Evolutionary conservation across 2,113 vertebrate species (phyloP), one percentile per base, ranked within the genome.

Genomic region (Eulemur rufifrons): DNA sequence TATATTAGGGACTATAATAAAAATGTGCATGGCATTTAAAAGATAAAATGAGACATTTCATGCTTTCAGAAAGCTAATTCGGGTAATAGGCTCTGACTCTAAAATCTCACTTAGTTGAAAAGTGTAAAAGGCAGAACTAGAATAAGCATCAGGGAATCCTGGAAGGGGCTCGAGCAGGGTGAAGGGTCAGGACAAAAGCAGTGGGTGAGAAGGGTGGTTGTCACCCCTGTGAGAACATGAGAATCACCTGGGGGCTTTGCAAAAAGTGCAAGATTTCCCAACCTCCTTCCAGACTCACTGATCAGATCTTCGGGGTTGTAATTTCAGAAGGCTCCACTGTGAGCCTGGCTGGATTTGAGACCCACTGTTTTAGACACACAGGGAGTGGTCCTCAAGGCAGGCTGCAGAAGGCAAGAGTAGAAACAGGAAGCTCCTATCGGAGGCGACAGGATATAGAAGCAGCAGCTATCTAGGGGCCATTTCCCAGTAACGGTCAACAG

Each of bases 401-500:
- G 52, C 81, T 39, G 47, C 76, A 86, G 56, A 87, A 86, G 61
- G 32, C 20, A 4, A 66, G 47, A 56, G 64, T 21, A 73, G 69
- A 92, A 66, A 73, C 68, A 96, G 92, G 90, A 92, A 92, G 78
- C 78, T 64, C 61, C 32, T n/a, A 39, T 0, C 64, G 34, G 47
- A 86, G 52, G 54, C 27, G n/a, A 74, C 63, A 74, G 81, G 88
- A 74, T 61, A 39, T 10, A 80, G 94, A 45, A 91, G 78, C 91
- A 90, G 87, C 50, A 82, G 52, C n/a, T 73, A 69, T 66, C 54
- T 56, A 45, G 77, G 64, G 54, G 29, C 37, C 21, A 59, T 59
- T 90, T 92, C 91, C 90, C 76, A 77, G 2, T 39, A 39, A 45
- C 2, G 56, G 88, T 56, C 88, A 95, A 52, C 68, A 97, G 91